Conservation (phyloP, 2,797 vertebrate species). For the Poeciliopsis paucimaculata region DNA sequence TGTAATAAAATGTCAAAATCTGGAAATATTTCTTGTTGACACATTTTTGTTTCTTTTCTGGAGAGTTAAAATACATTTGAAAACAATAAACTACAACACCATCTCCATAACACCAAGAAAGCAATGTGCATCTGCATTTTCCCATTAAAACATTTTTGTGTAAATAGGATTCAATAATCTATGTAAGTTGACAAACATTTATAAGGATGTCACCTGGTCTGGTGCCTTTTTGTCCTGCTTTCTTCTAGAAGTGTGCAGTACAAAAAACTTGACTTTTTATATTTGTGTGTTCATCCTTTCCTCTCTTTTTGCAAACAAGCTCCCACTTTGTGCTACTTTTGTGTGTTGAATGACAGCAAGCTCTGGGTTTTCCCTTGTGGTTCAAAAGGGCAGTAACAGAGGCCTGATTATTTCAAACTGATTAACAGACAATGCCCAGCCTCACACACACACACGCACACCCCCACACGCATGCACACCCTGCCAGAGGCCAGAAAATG, state of each 20-base stretch:
- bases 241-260: neutral
- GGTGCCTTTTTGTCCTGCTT: neutral
- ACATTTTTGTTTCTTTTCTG: neutral
- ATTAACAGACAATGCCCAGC: constrained; percentile 30
- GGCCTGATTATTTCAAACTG: constrained; percentile 35
- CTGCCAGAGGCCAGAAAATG: constrained; percentile 26
- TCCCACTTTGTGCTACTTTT: constrained; percentile 10
- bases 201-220: neutral
- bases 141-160: neutral
- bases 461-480: neutral
- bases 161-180: neutral
- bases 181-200: neutral
- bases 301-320: constrained; percentile 15
- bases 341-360: constrained; percentile 37
- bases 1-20: neutral
- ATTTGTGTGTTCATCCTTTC: neutral
- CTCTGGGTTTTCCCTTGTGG: constrained; percentile 18
- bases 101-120: neutral
- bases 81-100: constrained; percentile 9
- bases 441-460: neutral
- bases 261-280: neutral
- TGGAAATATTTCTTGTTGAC: neutral
- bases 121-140: neutral
- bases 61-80: constrained; percentile 8
- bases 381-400: constrained; percentile 16